A percentile compares a stretch with the other conserved stretches of the same genome.
These are phyloP conservation scores for Astur gentilis DNA, from an alignment of 2,113 vertebrate genomes.

Conservation along the genomic window DNA sequence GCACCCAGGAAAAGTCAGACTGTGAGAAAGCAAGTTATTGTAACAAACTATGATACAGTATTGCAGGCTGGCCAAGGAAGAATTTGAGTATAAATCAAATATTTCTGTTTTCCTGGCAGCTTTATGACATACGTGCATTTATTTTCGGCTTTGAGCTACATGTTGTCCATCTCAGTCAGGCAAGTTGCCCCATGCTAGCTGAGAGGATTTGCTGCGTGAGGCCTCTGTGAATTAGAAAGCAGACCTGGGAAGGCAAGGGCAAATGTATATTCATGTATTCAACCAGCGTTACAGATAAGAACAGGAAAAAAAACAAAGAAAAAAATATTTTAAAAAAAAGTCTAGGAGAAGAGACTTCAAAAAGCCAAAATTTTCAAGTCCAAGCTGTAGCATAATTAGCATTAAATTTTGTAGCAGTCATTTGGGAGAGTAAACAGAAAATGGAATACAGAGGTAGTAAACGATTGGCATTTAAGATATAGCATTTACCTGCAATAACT, in stretches of 20 bases:
- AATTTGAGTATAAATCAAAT: not conserved
- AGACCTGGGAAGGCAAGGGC: not conserved
- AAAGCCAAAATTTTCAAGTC: not conserved
- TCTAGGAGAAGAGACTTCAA: not conserved
- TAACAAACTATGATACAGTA: not conserved
- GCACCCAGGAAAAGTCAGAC: not conserved
- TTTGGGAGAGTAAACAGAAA: not conserved
- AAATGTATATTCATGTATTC: not conserved
- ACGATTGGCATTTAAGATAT: not conserved
- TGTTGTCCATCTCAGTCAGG: not conserved
- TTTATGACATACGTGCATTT: not conserved
- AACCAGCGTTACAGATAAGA: not conserved
- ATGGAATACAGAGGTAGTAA: not conserved
- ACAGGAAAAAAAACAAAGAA: not conserved
- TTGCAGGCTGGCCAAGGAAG: not conserved
- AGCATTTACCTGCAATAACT: not conserved
- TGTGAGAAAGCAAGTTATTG: not conserved
- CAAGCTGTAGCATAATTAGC: not conserved
- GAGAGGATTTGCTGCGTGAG: not conserved
- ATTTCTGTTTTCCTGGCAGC: not conserved
- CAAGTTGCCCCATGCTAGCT: not conserved
- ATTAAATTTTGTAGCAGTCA: not conserved
- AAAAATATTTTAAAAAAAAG: not conserved
- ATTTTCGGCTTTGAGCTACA: not conserved
- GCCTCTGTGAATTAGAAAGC: not conserved